A percentile compares a stretch with the other conserved stretches of the same genome.
These are phyloP conservation scores for Drosophila peninsularis DNA, from an alignment of 2,888 invertebrate species.

Conservation along the genomic window DNA sequence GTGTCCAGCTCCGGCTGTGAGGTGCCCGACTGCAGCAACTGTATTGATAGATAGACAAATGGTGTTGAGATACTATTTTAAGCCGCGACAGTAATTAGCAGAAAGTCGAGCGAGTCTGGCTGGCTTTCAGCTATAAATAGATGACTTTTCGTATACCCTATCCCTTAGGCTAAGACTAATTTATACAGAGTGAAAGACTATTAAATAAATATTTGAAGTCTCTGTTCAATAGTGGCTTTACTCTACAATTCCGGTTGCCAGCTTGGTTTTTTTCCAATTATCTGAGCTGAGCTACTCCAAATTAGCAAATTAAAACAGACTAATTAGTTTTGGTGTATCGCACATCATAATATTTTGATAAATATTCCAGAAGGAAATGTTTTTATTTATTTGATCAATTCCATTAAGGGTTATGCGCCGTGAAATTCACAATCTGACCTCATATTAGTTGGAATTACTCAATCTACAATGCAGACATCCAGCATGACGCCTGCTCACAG, in stretches of 20 bases:
- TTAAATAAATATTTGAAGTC: not conserved
- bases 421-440: not conserved
- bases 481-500: too few species aligned
- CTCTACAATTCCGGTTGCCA: not conserved
- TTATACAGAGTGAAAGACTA: not conserved
- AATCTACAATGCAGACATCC: not conserved
- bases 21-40: constrained; percentile 89
- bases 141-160: constrained; percentile 2
- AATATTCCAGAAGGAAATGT: not conserved
- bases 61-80: not conserved
- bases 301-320: not conserved
- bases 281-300: not conserved
- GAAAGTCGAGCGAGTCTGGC: constrained; percentile 6
- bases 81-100: constrained; percentile 30
- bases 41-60: constrained; percentile 1
- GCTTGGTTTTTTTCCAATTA: too few species aligned
- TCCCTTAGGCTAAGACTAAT: not conserved
- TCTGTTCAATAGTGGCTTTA: not conserved
- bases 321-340: not conserved
- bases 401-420: not conserved
- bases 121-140: too few species aligned
- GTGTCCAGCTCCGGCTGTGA: constrained; percentile 93
- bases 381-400: not conserved
- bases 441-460: not conserved
- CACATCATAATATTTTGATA: not conserved